Base-by-base conservation (phyloP, 2,797 vertebrate species). In the Taenioides sp. region DNA sequence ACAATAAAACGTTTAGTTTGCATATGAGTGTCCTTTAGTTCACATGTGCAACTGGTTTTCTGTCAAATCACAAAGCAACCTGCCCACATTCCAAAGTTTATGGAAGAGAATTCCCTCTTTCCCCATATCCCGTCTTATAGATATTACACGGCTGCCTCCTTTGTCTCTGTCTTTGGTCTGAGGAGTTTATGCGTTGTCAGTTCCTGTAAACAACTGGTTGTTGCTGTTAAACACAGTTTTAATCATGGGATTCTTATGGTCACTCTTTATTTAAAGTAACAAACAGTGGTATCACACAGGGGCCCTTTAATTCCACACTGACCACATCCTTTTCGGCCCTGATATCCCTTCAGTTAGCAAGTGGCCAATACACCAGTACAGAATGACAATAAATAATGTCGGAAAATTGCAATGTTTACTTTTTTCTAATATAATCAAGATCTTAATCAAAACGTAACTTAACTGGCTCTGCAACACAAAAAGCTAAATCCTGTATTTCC, bases 11-110 rank as follows among this genome's bases (percentile, higher is more conserved):
- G 40, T 66, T 71, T 78, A 66, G 76, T 75, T 78, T 84, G 74
- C 80, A 50, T 75, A 71, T 80, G 67, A 80, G 74, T 87, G 77
- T 84, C 23, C 14, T 74, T 14, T 49, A 12, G 69, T 54, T 59
- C 81, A 82, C 84, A 88, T 70, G 71, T 86, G 87, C 65, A 79
- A 89, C 55, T 72, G 79, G 70, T 87, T 91, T 80, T 84, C 75
- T 67, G 20, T 68, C 31, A 70, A 76, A 72, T 80, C 79, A 52
- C 62, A 54, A 60, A 74, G 40, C 62, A 65, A 79, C 27, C 78
- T 68, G 64, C 71, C 70, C 71, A 74, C 80, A 88, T 90, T 89
- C 84, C 80, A 70, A 40, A 55, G 77, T 86, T 90, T 84, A 88
- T 85, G 75, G 82, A 81, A 73, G 65, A 69, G 49, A 80, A 75